These are phyloP conservation scores for Ailurus styani DNA, from an alignment of 2,113 vertebrate genomes.

Conservation along the genomic window DNA sequence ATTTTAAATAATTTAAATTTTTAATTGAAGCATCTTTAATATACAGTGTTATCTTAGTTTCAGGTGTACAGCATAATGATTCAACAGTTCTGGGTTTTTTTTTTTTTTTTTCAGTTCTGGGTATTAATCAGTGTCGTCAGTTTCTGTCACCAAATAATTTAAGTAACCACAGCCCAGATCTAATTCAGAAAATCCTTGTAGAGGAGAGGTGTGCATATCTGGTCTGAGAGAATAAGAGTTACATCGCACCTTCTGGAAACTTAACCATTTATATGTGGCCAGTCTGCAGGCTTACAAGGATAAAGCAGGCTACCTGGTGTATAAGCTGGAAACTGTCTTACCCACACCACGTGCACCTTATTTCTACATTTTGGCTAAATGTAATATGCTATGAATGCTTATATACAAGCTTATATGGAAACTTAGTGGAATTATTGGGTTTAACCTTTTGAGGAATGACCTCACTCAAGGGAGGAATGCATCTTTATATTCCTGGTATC, in stretches of 20 bases:
- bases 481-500: background rate
- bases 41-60: background rate
- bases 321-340: background rate
- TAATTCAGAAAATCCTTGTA: background rate
- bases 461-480: background rate
- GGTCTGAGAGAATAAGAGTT: background rate
- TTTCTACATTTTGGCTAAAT: background rate
- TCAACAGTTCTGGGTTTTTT: background rate
- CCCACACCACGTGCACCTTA: too few relatives aligned
- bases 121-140: background rate
- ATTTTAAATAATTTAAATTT: background rate
- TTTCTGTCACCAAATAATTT: background rate
- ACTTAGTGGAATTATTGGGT: background rate
- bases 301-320: background rate
- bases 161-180: background rate
- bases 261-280: background rate
- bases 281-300: too few relatives aligned
- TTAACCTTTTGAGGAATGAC: background rate
- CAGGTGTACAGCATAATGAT: background rate
- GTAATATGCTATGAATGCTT: background rate
- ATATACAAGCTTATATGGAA: background rate
- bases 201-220: background rate
- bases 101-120: too few relatives aligned
- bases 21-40: background rate
- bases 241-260: background rate